A percentile compares a stretch with the other conserved stretches of the same genome.
Evolutionary conservation across 2,888 invertebrate genomes (phyloP).

Genomic region (Lasioglossum morio): DNA sequence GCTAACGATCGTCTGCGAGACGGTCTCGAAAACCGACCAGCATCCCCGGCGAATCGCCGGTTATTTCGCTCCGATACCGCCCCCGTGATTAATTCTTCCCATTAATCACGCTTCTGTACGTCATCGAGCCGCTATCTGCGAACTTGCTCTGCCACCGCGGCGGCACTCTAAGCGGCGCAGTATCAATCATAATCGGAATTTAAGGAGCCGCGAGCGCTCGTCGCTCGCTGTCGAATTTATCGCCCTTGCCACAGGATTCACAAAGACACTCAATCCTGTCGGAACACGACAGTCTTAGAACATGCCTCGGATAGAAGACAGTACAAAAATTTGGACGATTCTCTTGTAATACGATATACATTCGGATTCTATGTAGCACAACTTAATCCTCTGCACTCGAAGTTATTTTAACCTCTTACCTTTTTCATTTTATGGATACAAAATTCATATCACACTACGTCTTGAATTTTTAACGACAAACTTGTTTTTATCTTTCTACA

Average conservation of each 20-base stretch:
- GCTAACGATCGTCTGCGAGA: slow-evolving; percentile 20
- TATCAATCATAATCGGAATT: slow-evolving; percentile 36
- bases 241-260: neutral
- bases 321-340: neutral
- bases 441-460: too few relatives aligned
- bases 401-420: too few relatives aligned
- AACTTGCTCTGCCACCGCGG: slow-evolving; percentile 20
- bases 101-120: slow-evolving; percentile 35
- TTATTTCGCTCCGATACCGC: neutral
- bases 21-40: neutral
- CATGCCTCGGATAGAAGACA: neutral
- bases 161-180: slow-evolving; percentile 3
- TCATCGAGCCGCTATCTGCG: slow-evolving; percentile 17
- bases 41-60: neutral
- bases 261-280: neutral
- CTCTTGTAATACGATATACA: too few relatives aligned
- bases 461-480: too few relatives aligned
- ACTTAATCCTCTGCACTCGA: too few relatives aligned
- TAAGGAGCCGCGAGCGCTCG: neutral
- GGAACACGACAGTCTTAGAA: neutral
- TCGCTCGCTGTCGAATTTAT: neutral
- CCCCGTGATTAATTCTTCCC: slow-evolving; percentile 37
- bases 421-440: too few relatives aligned
- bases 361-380: too few relatives aligned
- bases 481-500: too few relatives aligned